Base-by-base conservation (phyloP, 2,888 invertebrate genomes). In the Sinopyrophorus schimmeli region DNA sequence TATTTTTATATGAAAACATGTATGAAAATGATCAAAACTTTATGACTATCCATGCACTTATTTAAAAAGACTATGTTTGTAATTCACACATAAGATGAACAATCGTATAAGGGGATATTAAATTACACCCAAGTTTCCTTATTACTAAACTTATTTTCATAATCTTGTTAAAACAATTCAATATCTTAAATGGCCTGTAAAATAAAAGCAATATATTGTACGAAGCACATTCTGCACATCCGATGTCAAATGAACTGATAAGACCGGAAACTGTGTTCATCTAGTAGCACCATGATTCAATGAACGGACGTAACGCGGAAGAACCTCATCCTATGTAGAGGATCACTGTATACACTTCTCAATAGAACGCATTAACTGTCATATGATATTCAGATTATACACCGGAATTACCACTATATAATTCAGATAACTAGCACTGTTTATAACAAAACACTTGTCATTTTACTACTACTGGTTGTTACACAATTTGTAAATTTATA, bases 201-300 rank as follows among this genome's bases (percentile, higher is more conserved):
- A 41, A 23, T 34, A 14, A 32, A 21, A 41, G 44, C 32, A 47
- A 53, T 58, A 57, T 56, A 58, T 56, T 43, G 53, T 47, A 32
- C 55, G 43, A 56, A 55, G 57, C 57, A 63, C 59, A 62, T 62
- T 62, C 60, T 59, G 60, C 53, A 58, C 61, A 62, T 61, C 64
- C 62, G 62, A 62, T 61, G 56, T 56, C 59, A 57, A 62, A 61
- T 61, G 60, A 58, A 55, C 59, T 59, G 61, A 64, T 64, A 62
- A 62, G 60, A 52, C 58, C 55, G 64, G 63, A 62, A 57, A 59
- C 57, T 52, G 44, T 60, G 60, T 57, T 59, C 60, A 60, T 62
- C 60, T 57, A 58, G 47, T 50, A 54, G 55, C 59, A 52, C 47
- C 59, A 61, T 62, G 59, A 57, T 60, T 61, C 58, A 59, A 59